Base-by-base conservation (phyloP, 2,113 vertebrate species). In the Myxocyprinus asiaticus region DNA sequence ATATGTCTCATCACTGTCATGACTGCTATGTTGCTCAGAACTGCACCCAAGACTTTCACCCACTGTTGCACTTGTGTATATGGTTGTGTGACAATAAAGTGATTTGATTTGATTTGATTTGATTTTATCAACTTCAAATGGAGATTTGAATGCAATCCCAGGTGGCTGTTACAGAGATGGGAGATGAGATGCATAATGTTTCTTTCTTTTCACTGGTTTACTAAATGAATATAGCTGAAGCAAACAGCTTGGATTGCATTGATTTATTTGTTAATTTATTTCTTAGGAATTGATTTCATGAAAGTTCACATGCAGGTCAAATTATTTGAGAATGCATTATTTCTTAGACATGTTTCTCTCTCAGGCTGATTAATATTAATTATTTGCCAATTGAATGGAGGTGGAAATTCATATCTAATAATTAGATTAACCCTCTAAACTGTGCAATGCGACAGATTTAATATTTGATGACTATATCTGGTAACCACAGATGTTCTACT, bases 401-500 rank as follows among this genome's bases (percentile, higher is more conserved):
- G 81, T 63, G 48, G 17, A 70, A 67, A 63, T 62, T 6, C 22
- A 43, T 75, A 59, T 82, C 65, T 47, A 33, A 66, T 50, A 33
- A 77, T 56, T 50, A 58, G 42, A 77, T 61, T 55, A 44, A 47
- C 48, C 51, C 51, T 58, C 56, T 70, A 72, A 12, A 48, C 53
- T 55, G 9, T 58, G 33, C 72, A 45, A 77, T 56, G 77, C 56
- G 56, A 81, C 58, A 69, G 45, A 56, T 51, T 77, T 33, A 77
- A 61, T 79, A 81, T 79, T 76, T 76, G 66, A 77, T 79, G 76
- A 81, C 43, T 53, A 43, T 81, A 76, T 86, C 67, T 73, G 22
- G 47, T 64, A 76, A 58, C 50, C 47, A 44, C 83, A 83, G 78
- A 14, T 81, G 81, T 79, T 80, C 62, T 51, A 68, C 56, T 62